Evolutionary conservation across 2,113 vertebrate genomes (phyloP).

Genomic region (Dipodomys merriami): DNA sequence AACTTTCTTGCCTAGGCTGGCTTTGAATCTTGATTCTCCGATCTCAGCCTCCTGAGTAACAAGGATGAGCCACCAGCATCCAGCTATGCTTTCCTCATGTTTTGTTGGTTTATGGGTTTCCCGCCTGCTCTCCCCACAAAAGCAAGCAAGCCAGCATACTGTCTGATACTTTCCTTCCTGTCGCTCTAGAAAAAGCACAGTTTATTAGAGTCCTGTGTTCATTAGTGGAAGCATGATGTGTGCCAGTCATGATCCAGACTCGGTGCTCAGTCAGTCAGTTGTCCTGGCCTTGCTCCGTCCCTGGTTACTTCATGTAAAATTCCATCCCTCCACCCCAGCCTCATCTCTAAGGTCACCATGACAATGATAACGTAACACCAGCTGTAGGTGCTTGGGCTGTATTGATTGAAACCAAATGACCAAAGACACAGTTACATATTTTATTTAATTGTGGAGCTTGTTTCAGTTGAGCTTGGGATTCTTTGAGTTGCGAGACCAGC

Average conservation of each 20-base stretch:
- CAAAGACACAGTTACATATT: not conserved
- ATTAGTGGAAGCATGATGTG: not conserved
- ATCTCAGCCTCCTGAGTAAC: too few species aligned
- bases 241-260: not conserved
- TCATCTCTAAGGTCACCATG: not conserved
- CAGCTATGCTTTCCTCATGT: not conserved
- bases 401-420: conserved; percentile 55
- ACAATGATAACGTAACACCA: not conserved
- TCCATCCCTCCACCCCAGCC: not conserved
- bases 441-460: not conserved
- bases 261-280: not conserved
- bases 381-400: not conserved
- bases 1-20: too few species aligned
- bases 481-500: not conserved
- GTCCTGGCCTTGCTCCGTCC: not conserved
- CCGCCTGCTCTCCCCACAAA: not conserved
- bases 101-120: not conserved
- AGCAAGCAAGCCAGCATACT: not conserved
- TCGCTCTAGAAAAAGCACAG: not conserved
- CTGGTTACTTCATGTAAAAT: not conserved
- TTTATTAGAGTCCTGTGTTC: not conserved
- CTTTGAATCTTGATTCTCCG: too few species aligned
- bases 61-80: too few species aligned
- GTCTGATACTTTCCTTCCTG: not conserved
- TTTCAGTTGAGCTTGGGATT: too few species aligned